phyloP scores from a whole-genome alignment of 2,113 vertebrate species.

The Perca fluviatilis region DNA sequence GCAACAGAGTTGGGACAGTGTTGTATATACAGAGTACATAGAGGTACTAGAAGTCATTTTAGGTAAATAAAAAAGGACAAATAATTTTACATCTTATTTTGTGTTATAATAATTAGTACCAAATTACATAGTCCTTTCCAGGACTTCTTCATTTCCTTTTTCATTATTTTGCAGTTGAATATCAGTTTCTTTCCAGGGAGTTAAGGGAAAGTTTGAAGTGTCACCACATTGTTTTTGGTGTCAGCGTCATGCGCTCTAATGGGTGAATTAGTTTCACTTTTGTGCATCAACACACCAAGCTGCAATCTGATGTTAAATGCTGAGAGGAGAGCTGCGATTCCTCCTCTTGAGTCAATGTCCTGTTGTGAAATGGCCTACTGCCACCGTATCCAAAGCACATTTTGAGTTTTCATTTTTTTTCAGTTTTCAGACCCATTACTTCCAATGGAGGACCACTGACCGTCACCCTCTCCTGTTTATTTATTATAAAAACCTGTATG shows the following conservation, averaged over 20 bases:
- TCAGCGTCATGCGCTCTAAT: not conserved
- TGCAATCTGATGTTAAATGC: not conserved
- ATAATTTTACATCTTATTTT: not conserved
- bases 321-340: not conserved
- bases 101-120: not conserved
- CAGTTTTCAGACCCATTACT: not conserved
- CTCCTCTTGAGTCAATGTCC: not conserved
- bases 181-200: not conserved
- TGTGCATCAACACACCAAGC: not conserved
- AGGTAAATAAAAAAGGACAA: not conserved
- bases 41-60: not conserved
- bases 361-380: constrained; percentile 3
- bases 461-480: constrained; percentile 27
- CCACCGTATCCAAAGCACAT: not conserved
- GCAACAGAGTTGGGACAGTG: too few relatives aligned
- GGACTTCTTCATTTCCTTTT: not conserved
- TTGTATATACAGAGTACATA: not conserved
- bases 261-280: not conserved
- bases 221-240: not conserved
- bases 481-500: constrained; percentile 42
- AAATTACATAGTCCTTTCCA: not conserved
- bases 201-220: too few relatives aligned
- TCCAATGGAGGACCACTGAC: not conserved
- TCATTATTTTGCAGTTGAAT: not conserved
- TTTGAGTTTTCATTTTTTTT: constrained; percentile 1